Evolutionary conservation across 1,140 invertebrate species (phyloP).

Genomic region (Trialeurodes vaporariorum): DNA sequence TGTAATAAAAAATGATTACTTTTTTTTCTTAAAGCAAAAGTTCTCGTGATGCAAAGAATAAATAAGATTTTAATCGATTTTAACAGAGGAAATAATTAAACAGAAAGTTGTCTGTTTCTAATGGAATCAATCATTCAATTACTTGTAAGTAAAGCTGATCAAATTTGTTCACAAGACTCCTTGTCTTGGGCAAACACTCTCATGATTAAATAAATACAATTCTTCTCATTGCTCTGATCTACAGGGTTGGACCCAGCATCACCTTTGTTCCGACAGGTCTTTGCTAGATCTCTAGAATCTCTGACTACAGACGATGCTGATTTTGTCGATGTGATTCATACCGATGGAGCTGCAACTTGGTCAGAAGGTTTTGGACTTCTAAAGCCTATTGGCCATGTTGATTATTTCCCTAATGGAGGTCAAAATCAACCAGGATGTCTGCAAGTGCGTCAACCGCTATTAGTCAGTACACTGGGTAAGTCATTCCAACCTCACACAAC

Average conservation of each 20-base stretch:
- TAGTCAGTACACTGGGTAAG: slow-evolving; percentile 38
- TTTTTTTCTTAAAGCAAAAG: no score
- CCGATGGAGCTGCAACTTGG: slow-evolving; percentile 33
- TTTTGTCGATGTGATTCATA: slow-evolving; percentile 42
- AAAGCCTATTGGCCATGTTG: slow-evolving; percentile 47
- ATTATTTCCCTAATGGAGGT: slow-evolving; percentile 65
- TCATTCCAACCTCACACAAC: no score
- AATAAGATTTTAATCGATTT: no score
- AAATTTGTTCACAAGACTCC: no score
- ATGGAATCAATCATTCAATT: no score
- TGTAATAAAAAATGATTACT: no score
- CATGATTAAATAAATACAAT: no score
- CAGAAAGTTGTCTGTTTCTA: no score
- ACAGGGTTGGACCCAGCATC: slow-evolving; percentile 55
- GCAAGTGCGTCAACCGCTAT: slow-evolving; percentile 39
- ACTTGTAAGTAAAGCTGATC: no score
- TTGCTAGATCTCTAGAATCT: slow-evolving; percentile 31
- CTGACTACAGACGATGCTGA: slow-evolving; percentile 36
- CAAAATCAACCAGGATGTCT: slow-evolving; percentile 54
- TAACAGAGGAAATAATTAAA: no score
- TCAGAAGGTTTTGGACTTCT: slow-evolving; percentile 33
- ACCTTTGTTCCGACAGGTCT: slow-evolving; percentile 48
- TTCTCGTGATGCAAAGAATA: no score
- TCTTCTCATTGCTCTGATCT: neutral
- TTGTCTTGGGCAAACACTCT: no score